A percentile compares a stretch with the other conserved stretches of the same genome.
Conservation (phyloP, 1,140 invertebrate genomes). For the Lucilia sericata region DNA sequence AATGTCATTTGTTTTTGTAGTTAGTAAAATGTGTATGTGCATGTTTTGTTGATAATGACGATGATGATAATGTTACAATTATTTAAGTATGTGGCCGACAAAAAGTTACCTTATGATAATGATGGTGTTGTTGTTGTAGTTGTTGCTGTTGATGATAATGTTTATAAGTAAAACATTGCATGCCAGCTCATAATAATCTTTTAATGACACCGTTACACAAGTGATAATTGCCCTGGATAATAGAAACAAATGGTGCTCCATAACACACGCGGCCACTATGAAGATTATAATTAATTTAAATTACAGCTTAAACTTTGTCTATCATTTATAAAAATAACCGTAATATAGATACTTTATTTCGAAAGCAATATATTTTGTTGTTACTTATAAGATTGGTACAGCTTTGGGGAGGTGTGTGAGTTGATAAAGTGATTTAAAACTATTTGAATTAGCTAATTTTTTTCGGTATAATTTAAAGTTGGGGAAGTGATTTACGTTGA, state of each 20-base stretch:
- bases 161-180: neutral
- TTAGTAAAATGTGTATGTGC: neutral
- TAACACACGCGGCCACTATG: neutral
- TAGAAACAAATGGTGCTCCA: constrained; percentile 1
- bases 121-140: too few species aligned
- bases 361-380: too few species aligned
- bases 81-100: neutral
- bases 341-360: too few species aligned
- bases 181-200: constrained; percentile 6
- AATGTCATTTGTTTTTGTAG: neutral
- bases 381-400: too few species aligned
- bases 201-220: constrained; percentile 6
- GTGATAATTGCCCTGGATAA: neutral
- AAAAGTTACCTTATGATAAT: neutral
- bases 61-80: neutral
- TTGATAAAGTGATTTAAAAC: too few species aligned
- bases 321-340: too few species aligned
- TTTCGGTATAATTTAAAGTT: too few species aligned
- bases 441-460: too few species aligned
- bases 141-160: too few species aligned
- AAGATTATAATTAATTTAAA: neutral
- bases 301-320: neutral
- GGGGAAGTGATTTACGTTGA: too few species aligned
- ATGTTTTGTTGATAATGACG: neutral
- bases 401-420: too few species aligned